These are phyloP conservation scores for Eurytoma californica DNA, from an alignment of 2,888 invertebrate genomes.

Conservation along the genomic window DNA sequence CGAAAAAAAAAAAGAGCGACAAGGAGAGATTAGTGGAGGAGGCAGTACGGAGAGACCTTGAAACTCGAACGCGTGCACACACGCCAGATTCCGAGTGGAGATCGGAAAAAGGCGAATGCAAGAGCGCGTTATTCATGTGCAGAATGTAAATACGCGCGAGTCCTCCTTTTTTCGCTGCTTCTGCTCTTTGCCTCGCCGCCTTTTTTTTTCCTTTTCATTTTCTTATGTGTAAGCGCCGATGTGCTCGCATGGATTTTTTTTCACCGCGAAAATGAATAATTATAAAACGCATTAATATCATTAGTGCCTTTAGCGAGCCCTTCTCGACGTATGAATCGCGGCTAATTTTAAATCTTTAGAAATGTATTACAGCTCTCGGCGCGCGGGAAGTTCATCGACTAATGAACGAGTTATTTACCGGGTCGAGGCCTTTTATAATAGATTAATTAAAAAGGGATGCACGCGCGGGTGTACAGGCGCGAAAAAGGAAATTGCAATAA, in stretches of 20 bases:
- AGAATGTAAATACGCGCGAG: constrained; percentile 36
- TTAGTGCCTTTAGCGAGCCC: constrained; percentile 5
- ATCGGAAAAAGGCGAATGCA: constrained; percentile 44
- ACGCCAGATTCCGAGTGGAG: constrained; percentile 33
- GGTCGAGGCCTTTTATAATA: no score
- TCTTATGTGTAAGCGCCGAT: constrained; percentile 11
- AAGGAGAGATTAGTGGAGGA: constrained; percentile 45
- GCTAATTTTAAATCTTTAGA: constrained; percentile 2
- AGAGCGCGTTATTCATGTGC: constrained; percentile 41
- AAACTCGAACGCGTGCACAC: constrained; percentile 42
- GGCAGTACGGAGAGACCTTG: constrained; percentile 51
- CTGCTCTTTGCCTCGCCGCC: not conserved
- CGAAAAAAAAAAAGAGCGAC: constrained; percentile 12
- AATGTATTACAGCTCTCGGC: not conserved
- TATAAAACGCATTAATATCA: constrained; percentile 37
- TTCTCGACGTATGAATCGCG: not conserved
- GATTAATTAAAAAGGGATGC: not conserved
- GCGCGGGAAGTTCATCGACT: no score
- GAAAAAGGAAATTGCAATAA: not conserved
- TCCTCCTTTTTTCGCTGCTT: constrained; percentile 16
- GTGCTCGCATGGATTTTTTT: constrained; percentile 25
- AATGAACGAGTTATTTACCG: no score
- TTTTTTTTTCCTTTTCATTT: constrained; percentile 14
- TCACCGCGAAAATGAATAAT: constrained; percentile 14
- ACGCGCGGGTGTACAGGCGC: not conserved